Conservation (phyloP, 2,113 vertebrate species). For the Triplophysa dalaica region DNA sequence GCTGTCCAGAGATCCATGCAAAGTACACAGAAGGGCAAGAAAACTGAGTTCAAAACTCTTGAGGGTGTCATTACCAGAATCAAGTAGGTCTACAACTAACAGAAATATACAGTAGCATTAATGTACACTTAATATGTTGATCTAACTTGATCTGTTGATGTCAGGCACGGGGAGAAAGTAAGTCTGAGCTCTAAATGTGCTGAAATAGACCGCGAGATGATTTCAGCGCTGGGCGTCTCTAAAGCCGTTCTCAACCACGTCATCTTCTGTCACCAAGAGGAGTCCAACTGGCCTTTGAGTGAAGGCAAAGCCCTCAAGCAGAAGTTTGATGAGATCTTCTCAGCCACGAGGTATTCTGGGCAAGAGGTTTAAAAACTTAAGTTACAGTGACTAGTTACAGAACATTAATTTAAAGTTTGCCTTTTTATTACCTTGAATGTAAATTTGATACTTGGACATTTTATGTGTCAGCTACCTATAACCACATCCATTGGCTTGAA, state of each 20-base stretch:
- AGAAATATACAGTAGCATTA: too few species aligned
- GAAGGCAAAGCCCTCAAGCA: constrained; percentile 95
- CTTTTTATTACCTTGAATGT: neutral
- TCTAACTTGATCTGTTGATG: neutral
- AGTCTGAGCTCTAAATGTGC: constrained; percentile 95
- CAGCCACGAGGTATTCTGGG: constrained; percentile 87
- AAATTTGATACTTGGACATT: neutral
- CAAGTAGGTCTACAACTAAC: constrained; percentile 75
- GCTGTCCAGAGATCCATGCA: constrained; percentile 92
- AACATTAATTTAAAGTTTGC: too few species aligned
- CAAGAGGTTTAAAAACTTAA: too few species aligned
- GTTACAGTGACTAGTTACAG: too few species aligned
- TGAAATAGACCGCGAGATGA: constrained; percentile 94
- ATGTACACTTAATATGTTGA: too few species aligned
- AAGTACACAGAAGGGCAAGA: constrained; percentile 92
- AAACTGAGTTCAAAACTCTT: constrained; percentile 91
- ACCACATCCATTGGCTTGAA: constrained; percentile 57
- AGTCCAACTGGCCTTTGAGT: constrained; percentile 96
- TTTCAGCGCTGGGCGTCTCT: constrained; percentile 90
- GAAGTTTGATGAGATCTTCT: constrained; percentile 98
- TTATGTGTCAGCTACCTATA: neutral
- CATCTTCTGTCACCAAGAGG: constrained; percentile 99
- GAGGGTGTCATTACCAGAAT: constrained; percentile 89
- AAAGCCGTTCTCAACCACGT: constrained; percentile 93
- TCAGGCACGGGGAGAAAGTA: constrained; percentile 83